Evolutionary conservation across 2,797 vertebrate species (phyloP), one percentile per base, ranked within the genome.

Genomic region (Crenuchus spilurus): DNA sequence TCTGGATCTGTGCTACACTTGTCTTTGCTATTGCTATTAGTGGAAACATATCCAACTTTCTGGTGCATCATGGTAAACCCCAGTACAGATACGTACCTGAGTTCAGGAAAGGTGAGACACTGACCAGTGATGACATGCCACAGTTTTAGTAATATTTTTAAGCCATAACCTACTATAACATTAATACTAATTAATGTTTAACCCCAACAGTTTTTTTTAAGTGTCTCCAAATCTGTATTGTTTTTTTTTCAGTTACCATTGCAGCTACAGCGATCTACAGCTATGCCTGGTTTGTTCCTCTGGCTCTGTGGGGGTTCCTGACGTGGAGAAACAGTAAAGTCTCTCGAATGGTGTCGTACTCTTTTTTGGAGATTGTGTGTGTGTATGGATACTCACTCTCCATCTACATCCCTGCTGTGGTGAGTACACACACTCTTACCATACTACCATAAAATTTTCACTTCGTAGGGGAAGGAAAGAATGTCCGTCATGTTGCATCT

Each of bases 1-100:
- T 99, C 81, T 99, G 98, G 98, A 99, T 99, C 86, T 99, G 98
- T 81, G 95, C 96, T 72, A 99, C 98, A 0, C 90, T 99, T 0
- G 95, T 99, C 60, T 99, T 99, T 86, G 95, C 95, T 83, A 94
- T 98, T 61, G 95, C 95, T 58, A 95, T 99, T 55, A 97, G 97
- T 88, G 98, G 97, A 84, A 99, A 99, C 79, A 89, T 99, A 70
- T 96, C 96, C 1, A 96, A 93, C 80, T 97, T 99, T 84, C 84
- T 98, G 75, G 83, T 90, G 31, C 86, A 95, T 42, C 79, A 85
- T 20, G 94, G 95, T 81, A 84, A 93, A 52, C 90, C 94, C 26
- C 79, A 89, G 0, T 94, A 93, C 78, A 96, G 84, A 84, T 99
- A 99, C 0, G 95, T 95, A 28, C 96, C 97, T 0, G 94, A 99